Evolutionary conservation across 2,113 vertebrate species (phyloP), one percentile per base, ranked within the genome.

Genomic region (Ophiodon elongatus): DNA sequence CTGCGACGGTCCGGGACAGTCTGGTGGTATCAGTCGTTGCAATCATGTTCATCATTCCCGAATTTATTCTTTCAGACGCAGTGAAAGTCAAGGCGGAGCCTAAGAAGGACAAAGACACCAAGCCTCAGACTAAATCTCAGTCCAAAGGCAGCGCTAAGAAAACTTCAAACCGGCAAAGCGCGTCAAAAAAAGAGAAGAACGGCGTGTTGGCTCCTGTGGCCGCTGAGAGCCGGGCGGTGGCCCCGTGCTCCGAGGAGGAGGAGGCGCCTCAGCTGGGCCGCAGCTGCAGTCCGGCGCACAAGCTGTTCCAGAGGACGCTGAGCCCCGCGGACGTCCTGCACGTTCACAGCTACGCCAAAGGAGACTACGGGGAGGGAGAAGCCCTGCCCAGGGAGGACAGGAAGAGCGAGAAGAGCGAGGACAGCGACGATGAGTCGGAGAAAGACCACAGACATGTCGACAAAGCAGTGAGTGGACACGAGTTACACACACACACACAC

Each of bases 301-400:
- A 75, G 17, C 59, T 95, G 65, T 95, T 96, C 33, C 96, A 96
- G 86, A 95, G 89, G 87, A 95, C 93, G 14, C 93, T 96, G 63
- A 96, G 96, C 70, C 96, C 96, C 0, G 94, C 95, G 0, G 95
- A 97, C 23, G 95, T 96, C 64, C 93, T 97, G 59, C 96, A 97
- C 0, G 97, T 97, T 2, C 97, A 99, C 86, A 98, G 97, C 94
- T 99, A 97, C 0, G 96, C 97, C 45, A 97, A 93, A 91, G 97
- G 96, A 67, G 96, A 97, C 86, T 96, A 95, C 47, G 91, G 92
- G 0, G 94, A 93, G 29, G 87, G 84, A 15, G 94, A 95, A 0
- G 27, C 64, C 7, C 64, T 19, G 4, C n/a, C 39, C 65, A 88
- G 76, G 78, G 91, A 90, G n/a, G 86, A 93, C 65, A 80, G 87